Conservation (phyloP, 2,113 vertebrate genomes). For the Myotis yumanensis region DNA sequence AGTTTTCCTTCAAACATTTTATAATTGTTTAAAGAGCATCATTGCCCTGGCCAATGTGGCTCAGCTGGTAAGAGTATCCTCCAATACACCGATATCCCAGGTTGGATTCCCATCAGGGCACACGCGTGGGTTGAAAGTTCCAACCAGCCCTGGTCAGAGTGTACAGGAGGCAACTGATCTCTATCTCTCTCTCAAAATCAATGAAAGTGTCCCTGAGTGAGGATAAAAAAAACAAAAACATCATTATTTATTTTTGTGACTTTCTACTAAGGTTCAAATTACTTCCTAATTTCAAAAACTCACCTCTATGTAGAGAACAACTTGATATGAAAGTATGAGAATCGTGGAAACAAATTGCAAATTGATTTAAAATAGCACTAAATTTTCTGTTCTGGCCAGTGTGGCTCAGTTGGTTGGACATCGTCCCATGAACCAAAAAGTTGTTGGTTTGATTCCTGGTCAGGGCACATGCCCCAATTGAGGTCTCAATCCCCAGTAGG, state of each 20-base stretch:
- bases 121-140: neutral
- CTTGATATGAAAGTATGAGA: neutral
- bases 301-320: neutral
- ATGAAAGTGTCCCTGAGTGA: neutral
- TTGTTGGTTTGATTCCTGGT: too few relatives aligned
- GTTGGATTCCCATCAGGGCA: too few relatives aligned
- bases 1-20: neutral
- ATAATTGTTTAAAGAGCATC: neutral
- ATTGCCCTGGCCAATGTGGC: neutral
- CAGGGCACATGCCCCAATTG: too few relatives aligned
- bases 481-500: too few relatives aligned
- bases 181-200: neutral
- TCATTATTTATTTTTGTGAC: neutral
- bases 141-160: too few relatives aligned
- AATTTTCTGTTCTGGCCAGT: neutral
- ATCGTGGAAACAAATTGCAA: neutral
- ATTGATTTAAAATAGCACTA: constrained; percentile 16
- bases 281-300: neutral
- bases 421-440: too few relatives aligned
- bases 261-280: neutral
- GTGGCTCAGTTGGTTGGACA: too few relatives aligned
- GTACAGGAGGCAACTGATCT: neutral
- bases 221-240: neutral
- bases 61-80: too few relatives aligned
- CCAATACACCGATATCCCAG: too few relatives aligned